A percentile compares a stretch with the other conserved stretches of the same genome.
Conservation (phyloP, 2,888 invertebrate genomes). For the Apocheima hispidaria region DNA sequence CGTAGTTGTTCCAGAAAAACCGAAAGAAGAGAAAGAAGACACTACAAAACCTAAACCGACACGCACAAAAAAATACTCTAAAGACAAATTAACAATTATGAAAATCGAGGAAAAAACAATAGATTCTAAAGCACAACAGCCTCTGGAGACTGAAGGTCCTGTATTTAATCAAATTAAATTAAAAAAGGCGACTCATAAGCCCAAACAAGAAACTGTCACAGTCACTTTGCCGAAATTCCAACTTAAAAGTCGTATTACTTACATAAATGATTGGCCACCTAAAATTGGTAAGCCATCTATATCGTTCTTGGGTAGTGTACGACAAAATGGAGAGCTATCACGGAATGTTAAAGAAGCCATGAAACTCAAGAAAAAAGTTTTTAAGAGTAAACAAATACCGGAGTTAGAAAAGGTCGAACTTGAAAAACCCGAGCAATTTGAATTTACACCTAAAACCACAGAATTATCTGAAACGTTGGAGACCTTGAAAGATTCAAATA, state of each 20-base stretch:
- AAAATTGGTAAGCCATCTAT: constrained; percentile 82
- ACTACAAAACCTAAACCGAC: constrained; percentile 12
- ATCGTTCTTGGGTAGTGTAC: constrained; percentile 83
- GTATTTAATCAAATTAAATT: constrained; percentile 89
- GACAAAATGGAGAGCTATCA: constrained; percentile 88
- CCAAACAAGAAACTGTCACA: constrained; percentile 74
- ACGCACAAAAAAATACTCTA: constrained; percentile 44
- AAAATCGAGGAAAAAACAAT: constrained; percentile 87
- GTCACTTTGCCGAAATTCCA: constrained; percentile 87
- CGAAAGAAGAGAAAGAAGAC: constrained; percentile 18
- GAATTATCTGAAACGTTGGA: constrained; percentile 21
- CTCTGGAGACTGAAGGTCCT: constrained; percentile 85
- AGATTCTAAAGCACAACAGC: constrained; percentile 85
- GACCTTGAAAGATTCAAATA: constrained; percentile 19
- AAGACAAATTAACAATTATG: constrained; percentile 74
- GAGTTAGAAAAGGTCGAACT: constrained; percentile 81
- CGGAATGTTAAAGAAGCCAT: constrained; percentile 89
- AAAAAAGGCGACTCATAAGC: constrained; percentile 84
- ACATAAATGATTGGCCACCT: constrained; percentile 87
- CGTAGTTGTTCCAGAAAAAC: constrained; percentile 8
- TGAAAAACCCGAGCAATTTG: constrained; percentile 77
- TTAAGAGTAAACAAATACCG: constrained; percentile 80
- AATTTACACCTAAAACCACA: constrained; percentile 48
- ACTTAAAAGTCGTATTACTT: constrained; percentile 90
- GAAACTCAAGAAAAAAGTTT: constrained; percentile 86